phyloP scores from a whole-genome alignment of 2,888 invertebrate species.

The Sepioteuthis lessoniana region DNA sequence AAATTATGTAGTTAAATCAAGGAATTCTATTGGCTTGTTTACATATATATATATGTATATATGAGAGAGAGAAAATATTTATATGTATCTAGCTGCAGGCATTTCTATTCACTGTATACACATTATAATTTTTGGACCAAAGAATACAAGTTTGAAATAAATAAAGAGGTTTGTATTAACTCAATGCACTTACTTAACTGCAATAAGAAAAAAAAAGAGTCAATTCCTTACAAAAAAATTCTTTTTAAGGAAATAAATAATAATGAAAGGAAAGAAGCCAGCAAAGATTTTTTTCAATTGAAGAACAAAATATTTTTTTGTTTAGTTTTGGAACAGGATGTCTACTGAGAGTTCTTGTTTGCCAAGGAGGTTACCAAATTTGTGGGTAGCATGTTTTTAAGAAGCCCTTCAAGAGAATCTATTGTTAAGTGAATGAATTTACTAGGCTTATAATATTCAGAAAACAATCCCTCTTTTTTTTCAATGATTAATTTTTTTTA shows the following conservation, averaged over 20 bases:
- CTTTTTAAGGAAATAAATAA: background rate
- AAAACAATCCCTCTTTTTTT: background rate
- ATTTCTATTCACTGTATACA: too few relatives aligned
- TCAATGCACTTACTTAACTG: background rate
- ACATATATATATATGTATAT: too few relatives aligned
- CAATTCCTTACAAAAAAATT: background rate
- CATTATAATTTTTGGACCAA: too few relatives aligned
- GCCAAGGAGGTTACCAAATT: background rate
- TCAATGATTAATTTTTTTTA: background rate
- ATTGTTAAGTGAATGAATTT: background rate
- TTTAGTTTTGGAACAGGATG: background rate
- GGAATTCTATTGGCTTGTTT: too few relatives aligned
- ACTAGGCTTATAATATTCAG: background rate
- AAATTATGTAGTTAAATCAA: too few relatives aligned
- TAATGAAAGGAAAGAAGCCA: too few relatives aligned
- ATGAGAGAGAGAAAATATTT: too few relatives aligned
- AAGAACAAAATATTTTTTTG: too few relatives aligned
- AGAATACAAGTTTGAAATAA: too few relatives aligned
- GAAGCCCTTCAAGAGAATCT: background rate
- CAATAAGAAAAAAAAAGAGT: background rate
- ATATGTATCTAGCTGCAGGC: too few relatives aligned
- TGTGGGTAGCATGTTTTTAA: background rate
- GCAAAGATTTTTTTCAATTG: too few relatives aligned
- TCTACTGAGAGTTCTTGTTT: background rate
- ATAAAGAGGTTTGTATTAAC: background rate